Base-by-base conservation (phyloP, 2,888 invertebrate genomes). In the Bimastos eiseni region DNA sequence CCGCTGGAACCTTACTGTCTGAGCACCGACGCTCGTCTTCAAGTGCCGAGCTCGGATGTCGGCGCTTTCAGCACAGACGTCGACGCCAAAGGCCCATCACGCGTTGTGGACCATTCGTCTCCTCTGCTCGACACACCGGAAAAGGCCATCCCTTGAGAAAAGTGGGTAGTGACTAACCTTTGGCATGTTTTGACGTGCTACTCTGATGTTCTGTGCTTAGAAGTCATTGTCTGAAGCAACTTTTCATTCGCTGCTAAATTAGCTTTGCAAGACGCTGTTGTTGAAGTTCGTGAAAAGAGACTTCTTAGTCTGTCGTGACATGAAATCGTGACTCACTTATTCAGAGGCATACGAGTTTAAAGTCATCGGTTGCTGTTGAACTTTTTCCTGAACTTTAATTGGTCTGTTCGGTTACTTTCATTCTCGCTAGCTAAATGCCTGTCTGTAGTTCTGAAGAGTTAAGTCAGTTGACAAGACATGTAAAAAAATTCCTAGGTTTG, bases 201-300 rank as follows among this genome's bases (percentile, higher is more conserved):
- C 70, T 55, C 55, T 55, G 55, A 70, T 70, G 70, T n/a, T n/a
- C 70, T 70, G 70, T 70, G 70, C 70, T 70, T 70, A 70, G 70
- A 70, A 13, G n/a, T 70, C n/a, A n/a, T 70, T 30, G 70, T 70
- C 70, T 70, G 70, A 70, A 4, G 70, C 70, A 70, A n/a, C n/a
- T 70, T 49, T 70, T 4, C 24, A 70, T 70, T 70, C n/a, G n/a
- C 70, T n/a, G 70, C 30, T n/a, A 70, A 70, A 70, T 3, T n/a
- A 70, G 70, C 49, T 49, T 3, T 24, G 49, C 24, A 49, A 49
- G 49, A 30, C 70, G 13, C 0, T n/a, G 70, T 70, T 70, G 17
- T n/a, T 70, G 70, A n/a, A n/a, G 70, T 70, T 70, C 70, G n/a
- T n/a, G 41, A 24, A 49, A 70, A 70, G 70, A 24, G 13, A 70